A percentile compares a stretch with the other conserved stretches of the same genome.
Evolutionary conservation across 2,888 invertebrate genomes (phyloP).

Genomic region (Dermolepida albohirtum): DNA sequence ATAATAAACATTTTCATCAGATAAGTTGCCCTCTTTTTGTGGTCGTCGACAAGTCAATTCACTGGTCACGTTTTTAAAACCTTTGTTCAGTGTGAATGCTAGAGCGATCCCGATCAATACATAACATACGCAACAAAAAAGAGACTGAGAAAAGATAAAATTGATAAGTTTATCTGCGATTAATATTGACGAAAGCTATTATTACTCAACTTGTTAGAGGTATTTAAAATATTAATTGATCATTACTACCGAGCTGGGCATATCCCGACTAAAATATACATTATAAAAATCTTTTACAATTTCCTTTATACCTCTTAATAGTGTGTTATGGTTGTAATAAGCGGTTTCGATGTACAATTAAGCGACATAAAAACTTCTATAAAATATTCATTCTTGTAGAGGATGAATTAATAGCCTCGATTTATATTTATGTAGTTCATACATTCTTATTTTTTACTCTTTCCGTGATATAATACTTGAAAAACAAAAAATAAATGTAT

Average conservation of each 20-base stretch:
- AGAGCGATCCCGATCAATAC: no score
- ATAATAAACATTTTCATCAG: no score
- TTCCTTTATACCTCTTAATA: conserved; percentile 43
- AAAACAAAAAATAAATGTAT: no score
- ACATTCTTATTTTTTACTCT: conserved; percentile 4
- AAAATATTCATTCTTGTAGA: conserved; percentile 37
- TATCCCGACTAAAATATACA: conserved; percentile 35
- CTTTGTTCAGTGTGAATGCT: no score
- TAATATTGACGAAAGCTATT: conserved; percentile 40
- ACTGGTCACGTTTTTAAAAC: no score
- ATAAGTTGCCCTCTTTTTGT: no score
- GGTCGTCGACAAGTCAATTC: no score
- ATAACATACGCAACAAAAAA: background rate
- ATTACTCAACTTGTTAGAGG: conserved; percentile 39
- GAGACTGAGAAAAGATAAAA: conserved; percentile 28
- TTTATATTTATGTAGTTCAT: conserved; percentile 6
- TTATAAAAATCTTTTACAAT: conserved; percentile 42
- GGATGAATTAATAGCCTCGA: conserved; percentile 29
- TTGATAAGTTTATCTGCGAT: conserved; percentile 42
- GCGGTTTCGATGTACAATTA: conserved; percentile 39
- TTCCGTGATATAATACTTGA: no score
- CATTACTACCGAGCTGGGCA: conserved; percentile 40
- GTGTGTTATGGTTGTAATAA: conserved; percentile 40
- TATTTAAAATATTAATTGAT: conserved; percentile 42
- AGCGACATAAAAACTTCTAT: conserved; percentile 41